Evolutionary conservation across 2,888 invertebrate species (phyloP), one percentile per base, ranked within the genome.

Genomic region (Timema cristinae): DNA sequence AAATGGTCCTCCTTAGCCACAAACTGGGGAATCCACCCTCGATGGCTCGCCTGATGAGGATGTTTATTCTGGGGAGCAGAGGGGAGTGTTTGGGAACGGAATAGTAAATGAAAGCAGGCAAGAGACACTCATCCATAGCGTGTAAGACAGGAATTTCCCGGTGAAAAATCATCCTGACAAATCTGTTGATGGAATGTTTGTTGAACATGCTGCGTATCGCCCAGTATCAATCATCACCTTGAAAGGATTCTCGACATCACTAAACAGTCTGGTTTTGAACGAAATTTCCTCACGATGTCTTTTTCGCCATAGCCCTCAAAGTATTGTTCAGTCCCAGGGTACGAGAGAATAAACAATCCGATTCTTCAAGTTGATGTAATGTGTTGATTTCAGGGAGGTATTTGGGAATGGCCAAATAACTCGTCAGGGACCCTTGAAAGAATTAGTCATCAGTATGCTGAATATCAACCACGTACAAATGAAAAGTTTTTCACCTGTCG

Each of bases 341-440:
- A 66, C 0, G 82, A 82, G 0, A 77, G 75, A 49, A 86, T 82
- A 1, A 74, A 76, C 13, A 85, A 76, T 9, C 81, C 80, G 8
- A 82, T 11, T 80, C 75, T 71, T 83, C 82, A 51, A 86, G 76
- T 50, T 83, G 80, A 50, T 79, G 77, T 11, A 85, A 75, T 6
- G 80, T 83, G 63, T 83, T 76, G 11, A 86, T 82, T 59, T 85
- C 83, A 0, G 80, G 78, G 74, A 82, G 84, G 77, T 82, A 83
- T 13, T 81, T 79, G 51, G 79, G 79, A n/a, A 79, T 80, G 48
- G 82, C 81, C 73, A 82, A 84, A 2, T 82, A 82, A 59, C 80
- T 82, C 63, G 83, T 81, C 67, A 86, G 77, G 15, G 80, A 80
- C 11, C 85, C 84, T 76, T 83, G 81, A 72, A 84, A 83, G 83